A percentile compares a stretch with the other conserved stretches of the same genome.
Conservation (phyloP, 2,113 vertebrate species). For the Zeus faber region DNA sequence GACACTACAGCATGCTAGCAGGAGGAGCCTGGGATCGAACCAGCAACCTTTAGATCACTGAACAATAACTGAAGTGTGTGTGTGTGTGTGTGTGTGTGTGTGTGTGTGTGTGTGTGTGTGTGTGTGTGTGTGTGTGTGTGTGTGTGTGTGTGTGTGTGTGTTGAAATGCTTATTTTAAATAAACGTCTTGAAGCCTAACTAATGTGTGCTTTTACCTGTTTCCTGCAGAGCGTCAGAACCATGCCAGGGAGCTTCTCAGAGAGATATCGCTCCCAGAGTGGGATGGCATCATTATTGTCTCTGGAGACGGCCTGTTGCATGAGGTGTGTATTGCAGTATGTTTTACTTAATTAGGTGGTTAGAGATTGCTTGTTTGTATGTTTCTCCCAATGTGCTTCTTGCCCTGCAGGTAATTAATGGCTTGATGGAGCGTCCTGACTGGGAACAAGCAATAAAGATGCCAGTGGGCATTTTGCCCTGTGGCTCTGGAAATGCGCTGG, state of each 20-base stretch:
- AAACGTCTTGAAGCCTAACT: no score
- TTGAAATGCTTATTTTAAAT: no score
- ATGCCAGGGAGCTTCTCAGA: slow-evolving; percentile 85
- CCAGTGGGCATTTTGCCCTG: slow-evolving; percentile 88
- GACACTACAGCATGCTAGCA: no score
- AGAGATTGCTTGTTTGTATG: slow-evolving; percentile 31
- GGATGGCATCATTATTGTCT: slow-evolving; percentile 86
- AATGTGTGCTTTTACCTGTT: slow-evolving; percentile 10
- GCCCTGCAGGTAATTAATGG: slow-evolving; percentile 84
- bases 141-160: no score
- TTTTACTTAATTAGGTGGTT: neutral
- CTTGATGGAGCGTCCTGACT: slow-evolving; percentile 84
- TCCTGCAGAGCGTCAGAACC: slow-evolving; percentile 82
- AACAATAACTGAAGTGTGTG: no score
- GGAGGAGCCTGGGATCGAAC: no score
- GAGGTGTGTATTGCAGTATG: slow-evolving; percentile 70
- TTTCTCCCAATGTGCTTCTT: slow-evolving; percentile 1
- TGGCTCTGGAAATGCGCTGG: slow-evolving; percentile 89
- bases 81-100: no score
- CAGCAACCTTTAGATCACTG: no score
- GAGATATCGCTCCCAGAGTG: slow-evolving; percentile 81
- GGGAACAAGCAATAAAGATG: slow-evolving; percentile 87
- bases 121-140: no score
- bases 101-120: no score
- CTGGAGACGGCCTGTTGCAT: slow-evolving; percentile 86